Evolutionary conservation across 2,797 vertebrate species (phyloP).

Genomic region (Eurystomus glaucurus): DNA sequence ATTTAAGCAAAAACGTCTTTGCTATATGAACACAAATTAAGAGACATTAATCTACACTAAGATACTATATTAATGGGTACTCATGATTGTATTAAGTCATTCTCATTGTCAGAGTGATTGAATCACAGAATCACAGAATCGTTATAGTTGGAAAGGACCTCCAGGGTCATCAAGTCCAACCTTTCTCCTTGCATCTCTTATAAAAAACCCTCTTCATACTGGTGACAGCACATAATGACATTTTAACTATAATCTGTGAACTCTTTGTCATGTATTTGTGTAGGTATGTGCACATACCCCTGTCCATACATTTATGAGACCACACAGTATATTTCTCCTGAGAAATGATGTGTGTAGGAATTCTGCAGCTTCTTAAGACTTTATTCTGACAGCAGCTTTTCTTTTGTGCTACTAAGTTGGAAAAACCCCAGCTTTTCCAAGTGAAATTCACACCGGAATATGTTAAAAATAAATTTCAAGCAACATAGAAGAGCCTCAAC

Average conservation of each 20-base stretch:
- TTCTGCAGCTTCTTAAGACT: neutral
- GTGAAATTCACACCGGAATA: neutral
- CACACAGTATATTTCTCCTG: neutral
- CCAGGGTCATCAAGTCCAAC: too few relatives aligned
- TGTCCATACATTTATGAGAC: neutral
- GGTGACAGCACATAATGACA: neutral
- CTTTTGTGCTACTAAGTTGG: neutral
- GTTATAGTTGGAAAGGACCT: too few relatives aligned
- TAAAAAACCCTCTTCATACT: neutral
- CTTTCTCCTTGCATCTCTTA: neutral
- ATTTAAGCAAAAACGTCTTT: neutral
- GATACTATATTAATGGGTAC: neutral
- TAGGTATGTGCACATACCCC: fast-evolving
- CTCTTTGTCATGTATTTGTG: neutral
- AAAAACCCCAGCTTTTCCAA: neutral
- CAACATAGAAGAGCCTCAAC: neutral
- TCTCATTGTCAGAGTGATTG: neutral
- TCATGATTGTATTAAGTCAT: neutral
- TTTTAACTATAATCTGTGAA: neutral
- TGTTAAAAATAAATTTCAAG: neutral
- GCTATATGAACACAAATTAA: neutral
- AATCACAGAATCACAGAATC: too few relatives aligned
- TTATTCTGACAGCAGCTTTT: neutral
- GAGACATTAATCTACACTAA: neutral
- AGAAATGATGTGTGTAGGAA: neutral